These are phyloP conservation scores for Gymnothorax reevesii DNA, from an alignment of 2,797 vertebrate species.

Conservation along the genomic window DNA sequence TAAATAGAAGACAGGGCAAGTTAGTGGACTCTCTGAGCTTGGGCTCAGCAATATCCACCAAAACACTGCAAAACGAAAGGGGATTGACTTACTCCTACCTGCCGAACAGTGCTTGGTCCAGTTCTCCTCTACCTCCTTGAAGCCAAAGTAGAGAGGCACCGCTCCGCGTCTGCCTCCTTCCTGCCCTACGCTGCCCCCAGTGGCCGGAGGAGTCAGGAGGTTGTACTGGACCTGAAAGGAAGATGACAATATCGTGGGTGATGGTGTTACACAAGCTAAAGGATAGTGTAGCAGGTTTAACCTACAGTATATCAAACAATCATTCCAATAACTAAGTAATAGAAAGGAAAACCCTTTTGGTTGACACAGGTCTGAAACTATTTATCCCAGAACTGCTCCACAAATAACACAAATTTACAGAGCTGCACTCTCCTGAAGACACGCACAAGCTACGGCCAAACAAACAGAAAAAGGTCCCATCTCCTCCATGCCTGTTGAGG, in stretches of 20 bases:
- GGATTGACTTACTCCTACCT: conserved; percentile 73
- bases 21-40: neutral
- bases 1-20: conserved; percentile 51
- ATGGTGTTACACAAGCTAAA: no score
- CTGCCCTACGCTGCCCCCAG: conserved; percentile 77
- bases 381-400: neutral
- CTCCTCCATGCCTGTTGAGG: neutral
- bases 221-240: conserved; percentile 90
- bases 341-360: no score
- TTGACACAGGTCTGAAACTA: neutral
- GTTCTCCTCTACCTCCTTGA: conserved; percentile 98
- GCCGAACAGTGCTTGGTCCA: conserved; percentile 93
- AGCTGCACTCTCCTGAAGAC: neutral
- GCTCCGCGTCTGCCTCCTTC: conserved; percentile 75
- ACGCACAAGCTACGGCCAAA: neutral
- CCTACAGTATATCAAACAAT: no score
- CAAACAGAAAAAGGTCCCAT: neutral
- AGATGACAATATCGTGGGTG: neutral
- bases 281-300: no score
- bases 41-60: no score
- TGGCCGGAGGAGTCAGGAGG: conserved; percentile 87
- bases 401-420: neutral
- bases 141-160: conserved; percentile 88
- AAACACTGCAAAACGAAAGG: neutral
- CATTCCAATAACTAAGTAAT: no score